phyloP scores from a whole-genome alignment of 2,113 vertebrate genomes.

The Struthidea cinerea region DNA sequence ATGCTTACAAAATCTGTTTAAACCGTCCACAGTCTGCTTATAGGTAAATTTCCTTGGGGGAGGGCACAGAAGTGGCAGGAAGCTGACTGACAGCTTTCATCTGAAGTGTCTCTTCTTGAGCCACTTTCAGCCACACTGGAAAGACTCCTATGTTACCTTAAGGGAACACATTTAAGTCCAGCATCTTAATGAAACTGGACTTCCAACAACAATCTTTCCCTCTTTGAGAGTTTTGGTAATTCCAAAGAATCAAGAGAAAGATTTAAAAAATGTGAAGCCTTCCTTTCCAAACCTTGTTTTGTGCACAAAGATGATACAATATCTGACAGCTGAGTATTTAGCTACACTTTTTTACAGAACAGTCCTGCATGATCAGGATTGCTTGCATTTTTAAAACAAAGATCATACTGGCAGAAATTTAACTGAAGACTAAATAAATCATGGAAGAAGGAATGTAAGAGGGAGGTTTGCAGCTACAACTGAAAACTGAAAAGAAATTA shows the following conservation, averaged over 20 bases:
- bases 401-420: neutral
- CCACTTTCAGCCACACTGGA: neutral
- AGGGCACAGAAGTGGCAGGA: neutral
- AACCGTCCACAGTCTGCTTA: neutral
- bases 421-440: neutral
- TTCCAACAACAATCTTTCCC: neutral
- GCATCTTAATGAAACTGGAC: neutral
- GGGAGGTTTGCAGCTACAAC: neutral
- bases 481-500: neutral
- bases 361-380: neutral
- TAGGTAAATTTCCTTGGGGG: neutral
- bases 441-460: neutral
- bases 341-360: neutral
- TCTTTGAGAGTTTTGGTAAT: neutral
- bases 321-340: neutral
- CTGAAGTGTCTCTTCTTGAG: neutral
- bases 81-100: neutral
- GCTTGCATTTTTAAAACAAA: neutral
- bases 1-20: neutral
- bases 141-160: neutral
- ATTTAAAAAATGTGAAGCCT: neutral
- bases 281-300: neutral
- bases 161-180: neutral
- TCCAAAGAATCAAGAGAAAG: neutral
- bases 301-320: neutral